phyloP scores from a whole-genome alignment of 2,113 vertebrate species.

The Ivindomyrus marchei region DNA sequence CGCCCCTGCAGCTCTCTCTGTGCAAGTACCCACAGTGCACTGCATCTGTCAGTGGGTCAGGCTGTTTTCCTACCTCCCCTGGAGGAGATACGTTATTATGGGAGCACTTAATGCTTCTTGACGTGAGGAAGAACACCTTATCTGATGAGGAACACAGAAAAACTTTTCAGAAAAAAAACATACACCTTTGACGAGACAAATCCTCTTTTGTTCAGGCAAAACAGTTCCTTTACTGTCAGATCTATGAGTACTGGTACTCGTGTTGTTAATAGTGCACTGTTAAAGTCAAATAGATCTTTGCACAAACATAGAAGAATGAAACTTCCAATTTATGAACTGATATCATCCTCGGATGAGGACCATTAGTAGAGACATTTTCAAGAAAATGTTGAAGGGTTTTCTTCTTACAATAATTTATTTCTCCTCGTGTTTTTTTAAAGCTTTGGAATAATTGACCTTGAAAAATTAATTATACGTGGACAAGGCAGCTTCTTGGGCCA shows the following conservation, averaged over 20 bases:
- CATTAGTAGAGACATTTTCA: constrained; percentile 7
- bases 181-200: not conserved
- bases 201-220: constrained; percentile 3
- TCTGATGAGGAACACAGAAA: not conserved
- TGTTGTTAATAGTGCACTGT: not conserved
- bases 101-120: not conserved
- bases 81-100: not conserved
- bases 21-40: not conserved
- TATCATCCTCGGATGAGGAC: not conserved
- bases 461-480: constrained; percentile 31
- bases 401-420: constrained; percentile 10
- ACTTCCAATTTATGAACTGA: constrained; percentile 14
- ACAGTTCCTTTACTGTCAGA: not conserved
- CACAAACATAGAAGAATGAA: constrained; percentile 10
- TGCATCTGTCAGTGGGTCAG: not conserved
- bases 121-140: not conserved
- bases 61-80: not conserved
- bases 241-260: not conserved
- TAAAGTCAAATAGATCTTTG: constrained; percentile 12
- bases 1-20: not conserved
- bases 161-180: not conserved
- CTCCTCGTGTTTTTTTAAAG: not conserved
- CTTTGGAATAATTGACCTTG: constrained; percentile 32
- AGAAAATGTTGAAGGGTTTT: constrained; percentile 14
- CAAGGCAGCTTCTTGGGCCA: constrained; percentile 13